A percentile compares a stretch with the other conserved stretches of the same genome.
These are phyloP conservation scores for Varroa destructor DNA, from an alignment of 1,140 invertebrate species.

Conservation along the genomic window DNA sequence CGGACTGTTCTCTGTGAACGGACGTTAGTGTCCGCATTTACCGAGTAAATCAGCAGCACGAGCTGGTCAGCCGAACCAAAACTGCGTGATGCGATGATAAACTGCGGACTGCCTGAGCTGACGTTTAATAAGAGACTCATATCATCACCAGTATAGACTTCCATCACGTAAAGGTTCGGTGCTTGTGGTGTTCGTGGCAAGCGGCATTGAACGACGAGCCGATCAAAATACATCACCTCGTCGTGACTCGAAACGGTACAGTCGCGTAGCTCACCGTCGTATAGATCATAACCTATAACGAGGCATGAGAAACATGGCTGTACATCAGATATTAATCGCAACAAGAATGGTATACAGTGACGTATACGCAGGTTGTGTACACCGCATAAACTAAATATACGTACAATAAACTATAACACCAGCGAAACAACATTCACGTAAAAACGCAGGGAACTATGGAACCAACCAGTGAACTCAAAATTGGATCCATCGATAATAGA, in stretches of 20 bases:
- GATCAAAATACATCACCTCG: conserved; percentile 27
- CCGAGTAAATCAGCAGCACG: conserved; percentile 16
- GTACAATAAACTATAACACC: no score
- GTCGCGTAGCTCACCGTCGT: conserved; percentile 21
- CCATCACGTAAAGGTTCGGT: conserved; percentile 26
- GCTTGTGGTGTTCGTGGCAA: conserved; percentile 6
- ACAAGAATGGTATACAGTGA: no score
- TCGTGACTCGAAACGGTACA: conserved; percentile 23
- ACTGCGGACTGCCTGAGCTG: conserved; percentile 25
- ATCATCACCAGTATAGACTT: conserved; percentile 10
- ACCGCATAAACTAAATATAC: no score
- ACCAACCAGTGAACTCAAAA: no score
- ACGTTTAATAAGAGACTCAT: conserved; percentile 12
- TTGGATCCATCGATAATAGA: no score
- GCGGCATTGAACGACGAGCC: conserved; percentile 20
- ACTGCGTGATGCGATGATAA: conserved; percentile 22
- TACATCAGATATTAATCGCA: no score
- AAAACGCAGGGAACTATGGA: no score
- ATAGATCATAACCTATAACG: neutral
- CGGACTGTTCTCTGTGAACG: conserved; percentile 22
- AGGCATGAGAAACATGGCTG: no score
- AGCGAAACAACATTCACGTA: no score
- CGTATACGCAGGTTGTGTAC: no score
- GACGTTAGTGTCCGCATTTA: conserved; percentile 18
- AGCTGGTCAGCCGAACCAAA: conserved; percentile 24